Base-by-base conservation (phyloP, 1,140 invertebrate genomes). In the Bombus waltoni region DNA sequence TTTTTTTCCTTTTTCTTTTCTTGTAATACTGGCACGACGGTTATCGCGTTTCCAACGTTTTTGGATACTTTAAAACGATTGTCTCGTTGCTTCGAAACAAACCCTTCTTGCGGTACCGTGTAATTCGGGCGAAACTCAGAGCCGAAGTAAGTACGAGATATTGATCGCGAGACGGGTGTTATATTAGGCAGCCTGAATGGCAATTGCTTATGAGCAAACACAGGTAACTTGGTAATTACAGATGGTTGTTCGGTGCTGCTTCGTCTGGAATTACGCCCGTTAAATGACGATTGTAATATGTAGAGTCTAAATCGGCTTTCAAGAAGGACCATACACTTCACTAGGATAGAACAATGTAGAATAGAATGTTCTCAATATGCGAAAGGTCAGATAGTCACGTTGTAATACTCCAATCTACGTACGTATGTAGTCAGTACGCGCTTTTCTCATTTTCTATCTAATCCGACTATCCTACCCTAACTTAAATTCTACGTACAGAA, bases 141-240 rank as follows among this genome's bases (percentile, higher is more conserved):
- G n/a, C 13, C 9, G 59, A 78, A 78, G 22, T 44, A 15, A 78
- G n/a, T 44, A 9, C 11, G 0, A 22, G 40, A 66, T 78, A 66
- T 78, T 18, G 59, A 65, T 59, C 74, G n/a, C 25, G 3, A 8
- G 32, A 11, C 32, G 35, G 47, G 47, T 32, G 73, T 62, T 65
- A 65, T n/a, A 42, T 38, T 42, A 65, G 18, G n/a, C 40, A 13
- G 59, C 18, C 59, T 65, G 40, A 65, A 78, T 44, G 15, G n/a
- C 40, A 42, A 78, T 76, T 76, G 66, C 76, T 78, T 78, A 78
- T 42, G 22, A 11, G 40, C 40, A 35, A 78, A 78, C 76, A 78
- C 40, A 25, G 59, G 40, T 35, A 66, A 65, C 62, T 77, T 77
- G 76, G 38, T 66, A 78, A 78, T 66, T 42, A 35, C 40, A 32